phyloP scores from a whole-genome alignment of 2,888 invertebrate species.

The Oscheius sp. region DNA sequence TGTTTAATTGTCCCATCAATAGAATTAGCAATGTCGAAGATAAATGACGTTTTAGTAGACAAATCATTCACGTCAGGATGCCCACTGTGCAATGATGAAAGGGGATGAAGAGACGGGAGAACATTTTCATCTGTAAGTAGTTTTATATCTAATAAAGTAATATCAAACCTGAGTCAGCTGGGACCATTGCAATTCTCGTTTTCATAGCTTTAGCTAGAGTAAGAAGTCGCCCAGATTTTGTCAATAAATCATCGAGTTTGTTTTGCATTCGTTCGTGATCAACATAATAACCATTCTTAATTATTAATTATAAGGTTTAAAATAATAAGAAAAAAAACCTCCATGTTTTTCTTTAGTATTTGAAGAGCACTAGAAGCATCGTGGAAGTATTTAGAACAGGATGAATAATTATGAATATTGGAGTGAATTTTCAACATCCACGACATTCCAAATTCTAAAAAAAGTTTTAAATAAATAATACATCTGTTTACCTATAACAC shows the following conservation, averaged over 20 bases:
- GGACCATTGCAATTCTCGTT: constrained; percentile 10
- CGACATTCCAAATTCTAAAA: constrained; percentile 54
- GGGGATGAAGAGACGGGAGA: constrained; percentile 39
- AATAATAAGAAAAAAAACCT: constrained; percentile 6
- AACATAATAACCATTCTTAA: constrained; percentile 30
- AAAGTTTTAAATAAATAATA: not conserved
- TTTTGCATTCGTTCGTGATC: constrained; percentile 38
- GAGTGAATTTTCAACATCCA: constrained; percentile 41
- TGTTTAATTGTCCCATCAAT: not conserved
- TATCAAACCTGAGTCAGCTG: constrained; percentile 3
- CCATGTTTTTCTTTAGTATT: not conserved
- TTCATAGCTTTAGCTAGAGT: constrained; percentile 6
- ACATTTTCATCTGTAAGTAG: not conserved
- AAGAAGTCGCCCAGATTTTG: not conserved
- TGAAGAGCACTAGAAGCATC: not conserved
- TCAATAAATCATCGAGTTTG: not conserved
- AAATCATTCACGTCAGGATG: constrained; percentile 40
- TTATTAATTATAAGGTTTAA: not conserved
- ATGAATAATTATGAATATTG: not conserved
- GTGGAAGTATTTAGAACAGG: not conserved
- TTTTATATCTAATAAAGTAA: not conserved
- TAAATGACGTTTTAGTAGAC: not conserved
- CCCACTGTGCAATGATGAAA: constrained; percentile 39
- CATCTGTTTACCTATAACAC: constrained; percentile 51
- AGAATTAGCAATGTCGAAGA: not conserved